Conservation (phyloP, 2,113 vertebrate species). For the Tyto alba region DNA sequence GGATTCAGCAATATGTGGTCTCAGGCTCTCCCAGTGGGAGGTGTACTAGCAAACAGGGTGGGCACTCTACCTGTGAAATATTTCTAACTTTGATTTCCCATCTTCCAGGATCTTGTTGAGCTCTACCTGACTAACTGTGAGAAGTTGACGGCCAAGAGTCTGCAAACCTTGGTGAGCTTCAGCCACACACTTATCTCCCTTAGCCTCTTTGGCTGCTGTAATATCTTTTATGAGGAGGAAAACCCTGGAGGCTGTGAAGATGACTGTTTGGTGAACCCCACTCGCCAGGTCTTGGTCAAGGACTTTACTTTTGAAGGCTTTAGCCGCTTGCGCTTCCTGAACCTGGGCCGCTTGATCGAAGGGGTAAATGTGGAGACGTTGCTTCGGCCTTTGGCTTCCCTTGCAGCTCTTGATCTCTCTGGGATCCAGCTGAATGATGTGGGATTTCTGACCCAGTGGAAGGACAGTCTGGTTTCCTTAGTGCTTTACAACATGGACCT, state of each 20-base stretch:
- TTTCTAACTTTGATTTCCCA: not conserved
- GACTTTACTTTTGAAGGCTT: conserved; percentile 96
- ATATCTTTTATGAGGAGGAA: conserved; percentile 88
- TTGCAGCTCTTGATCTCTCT: conserved; percentile 90
- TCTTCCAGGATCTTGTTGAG: conserved; percentile 88
- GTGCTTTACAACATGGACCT: conserved; percentile 97
- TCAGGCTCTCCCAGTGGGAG: not conserved
- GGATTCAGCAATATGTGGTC: accelerated
- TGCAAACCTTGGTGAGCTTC: conserved; percentile 87
- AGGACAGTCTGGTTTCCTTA: conserved; percentile 87
- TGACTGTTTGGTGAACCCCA: conserved; percentile 80
- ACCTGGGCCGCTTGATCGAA: conserved; percentile 85
- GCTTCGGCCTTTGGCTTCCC: conserved; percentile 81
- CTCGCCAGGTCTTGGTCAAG: conserved; percentile 82
- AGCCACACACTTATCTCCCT: conserved; percentile 89
- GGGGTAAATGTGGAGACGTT: conserved; percentile 85
- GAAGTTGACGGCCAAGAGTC: conserved; percentile 88
- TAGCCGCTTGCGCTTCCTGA: conserved; percentile 87
- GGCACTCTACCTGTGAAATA: not conserved
- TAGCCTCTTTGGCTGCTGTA: conserved; percentile 90
- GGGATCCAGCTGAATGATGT: conserved; percentile 84
- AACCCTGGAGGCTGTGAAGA: conserved; percentile 86
- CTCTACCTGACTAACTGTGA: conserved; percentile 93
- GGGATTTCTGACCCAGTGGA: conserved; percentile 91
- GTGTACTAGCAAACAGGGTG: not conserved